Percentiles rank a stretch among this genome's conserved stretches.
Evolutionary conservation across 2,797 vertebrate species (phyloP).

Genomic region (Chanos chanos): DNA sequence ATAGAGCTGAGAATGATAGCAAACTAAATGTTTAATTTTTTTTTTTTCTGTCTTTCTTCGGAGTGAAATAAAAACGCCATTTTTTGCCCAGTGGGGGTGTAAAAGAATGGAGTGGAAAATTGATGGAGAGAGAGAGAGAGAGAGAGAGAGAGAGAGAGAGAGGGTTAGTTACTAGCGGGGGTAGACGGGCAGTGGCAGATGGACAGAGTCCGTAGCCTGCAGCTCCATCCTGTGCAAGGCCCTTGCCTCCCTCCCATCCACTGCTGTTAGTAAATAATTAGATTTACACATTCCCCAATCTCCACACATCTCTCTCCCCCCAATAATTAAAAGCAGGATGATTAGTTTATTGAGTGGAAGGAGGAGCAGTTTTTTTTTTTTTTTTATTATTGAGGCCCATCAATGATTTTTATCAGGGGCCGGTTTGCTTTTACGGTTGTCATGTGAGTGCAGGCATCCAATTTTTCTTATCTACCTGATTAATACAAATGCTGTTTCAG

Average conservation of each 20-base stretch:
- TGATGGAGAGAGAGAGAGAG: slow-evolving; percentile 41
- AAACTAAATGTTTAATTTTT: too few species aligned
- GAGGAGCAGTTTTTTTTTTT: slow-evolving; percentile 89
- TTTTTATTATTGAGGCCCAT: slow-evolving; percentile 89
- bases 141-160: slow-evolving; percentile 45
- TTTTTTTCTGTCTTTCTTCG: neutral
- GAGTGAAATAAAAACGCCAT: slow-evolving; percentile 4
- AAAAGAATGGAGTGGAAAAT: slow-evolving; percentile 27
- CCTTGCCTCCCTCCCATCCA: slow-evolving; percentile 75
- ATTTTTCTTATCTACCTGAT: slow-evolving; percentile 99
- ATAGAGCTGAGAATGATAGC: too few species aligned
- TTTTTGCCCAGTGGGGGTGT: neutral
- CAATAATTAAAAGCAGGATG: slow-evolving; percentile 98
- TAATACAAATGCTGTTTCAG: slow-evolving; percentile 99
- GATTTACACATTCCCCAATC: slow-evolving; percentile 93
- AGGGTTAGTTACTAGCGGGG: slow-evolving; percentile 47
- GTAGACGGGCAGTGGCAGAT: slow-evolving; percentile 67
- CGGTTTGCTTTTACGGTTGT: slow-evolving; percentile 90
- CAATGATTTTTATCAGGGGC: slow-evolving; percentile 93
- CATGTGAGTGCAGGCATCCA: slow-evolving; percentile 96
- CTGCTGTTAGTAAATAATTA: slow-evolving; percentile 90
- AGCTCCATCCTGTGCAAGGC: slow-evolving; percentile 76
- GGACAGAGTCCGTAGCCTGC: slow-evolving; percentile 73
- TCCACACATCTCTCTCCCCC: slow-evolving; percentile 87
- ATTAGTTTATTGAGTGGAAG: slow-evolving; percentile 99